Conservation (phyloP, 2,797 vertebrate species). For the Cyprinodon diabolis region DNA sequence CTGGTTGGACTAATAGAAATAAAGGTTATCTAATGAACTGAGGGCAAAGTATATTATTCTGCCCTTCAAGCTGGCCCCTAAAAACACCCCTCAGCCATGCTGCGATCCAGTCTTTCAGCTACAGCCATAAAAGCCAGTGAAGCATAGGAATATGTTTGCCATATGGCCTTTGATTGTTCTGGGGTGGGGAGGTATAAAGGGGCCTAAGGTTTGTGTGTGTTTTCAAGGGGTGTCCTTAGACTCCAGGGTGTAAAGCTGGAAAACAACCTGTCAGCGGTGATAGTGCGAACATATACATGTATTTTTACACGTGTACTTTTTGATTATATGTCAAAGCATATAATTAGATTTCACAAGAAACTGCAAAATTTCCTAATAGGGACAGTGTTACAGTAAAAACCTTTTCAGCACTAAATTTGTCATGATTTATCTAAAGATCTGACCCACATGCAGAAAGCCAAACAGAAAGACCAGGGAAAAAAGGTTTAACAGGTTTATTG, state of each 20-base stretch:
- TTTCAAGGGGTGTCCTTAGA: conserved; percentile 19
- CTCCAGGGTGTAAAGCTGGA: conserved; percentile 41
- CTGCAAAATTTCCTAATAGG: too few relatives aligned
- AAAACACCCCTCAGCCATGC: conserved; percentile 51
- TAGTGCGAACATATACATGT: conserved; percentile 55
- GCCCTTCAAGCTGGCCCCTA: conserved; percentile 64
- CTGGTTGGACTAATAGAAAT: conserved; percentile 76
- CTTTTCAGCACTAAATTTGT: too few relatives aligned
- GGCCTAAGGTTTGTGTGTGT: conserved; percentile 26
- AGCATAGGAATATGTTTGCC: conserved; percentile 83
- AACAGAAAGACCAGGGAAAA: too few relatives aligned
- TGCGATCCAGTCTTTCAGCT: conserved; percentile 73
- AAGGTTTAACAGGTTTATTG: too few relatives aligned
- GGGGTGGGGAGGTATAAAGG: conserved; percentile 57
- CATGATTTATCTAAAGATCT: too few relatives aligned
- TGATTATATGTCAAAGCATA: too few relatives aligned
- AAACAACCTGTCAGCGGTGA: conserved; percentile 47
- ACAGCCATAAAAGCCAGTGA: conserved; percentile 81
- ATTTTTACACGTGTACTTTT: too few relatives aligned
- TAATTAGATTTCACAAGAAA: too few relatives aligned
- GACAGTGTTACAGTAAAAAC: too few relatives aligned
- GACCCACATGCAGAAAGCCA: too few relatives aligned
- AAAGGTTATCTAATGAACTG: conserved; percentile 78
- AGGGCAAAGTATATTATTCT: conserved; percentile 74
- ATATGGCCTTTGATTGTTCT: conserved; percentile 82